Evolutionary conservation across 92 coral and sea anemone species (phyloP), one percentile per base, ranked within the genome.

Genomic region (Phymanthus crucifer): DNA sequence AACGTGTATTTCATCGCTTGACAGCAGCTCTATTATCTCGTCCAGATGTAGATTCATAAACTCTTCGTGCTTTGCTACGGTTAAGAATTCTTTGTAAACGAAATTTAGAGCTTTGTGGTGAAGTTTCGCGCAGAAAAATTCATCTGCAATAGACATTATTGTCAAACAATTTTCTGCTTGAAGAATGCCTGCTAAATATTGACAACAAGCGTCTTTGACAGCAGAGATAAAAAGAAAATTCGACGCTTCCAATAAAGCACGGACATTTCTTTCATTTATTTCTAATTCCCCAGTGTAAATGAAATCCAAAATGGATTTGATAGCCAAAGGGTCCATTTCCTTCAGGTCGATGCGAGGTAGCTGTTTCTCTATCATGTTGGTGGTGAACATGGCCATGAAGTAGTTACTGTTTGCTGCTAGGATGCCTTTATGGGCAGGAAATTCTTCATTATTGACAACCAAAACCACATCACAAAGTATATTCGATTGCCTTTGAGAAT

Each of bases 351-450:
- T 89, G 26, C 84, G 84, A 23, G 80, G 76, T 82, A 86, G 86
- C 45, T 84, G 77, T 67, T 80, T 95, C 80, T 95, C 98, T 6
- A 87, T 75, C 98, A 96, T 91, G 69, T 96, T 89, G 18, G 93
- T 87, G n/a, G 93, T 96, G 67, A 96, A 96, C 98, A 96, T 82
- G 12, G 93, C 93, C 73, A 87, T 75, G 71, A 93, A 96, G 72
- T 88, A 96, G 33, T 89, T 77, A 73, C 96, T 91, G 66, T 90
- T 92, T 3, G 98, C 99, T 50, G 97, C 98, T 10, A 96, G 80
- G 48, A 96, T 93, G 18, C 93, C 92, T 66, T 88, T 91, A 61
- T 95, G 99, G 4, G 94, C 99, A 3, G 99, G 89, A 56, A 95
- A 88, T 37, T 88, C 94, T 38, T 82, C 83, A 40, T 86, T 89